Conservation (phyloP, 1,140 invertebrate species). For the Maniola jurtina region DNA sequence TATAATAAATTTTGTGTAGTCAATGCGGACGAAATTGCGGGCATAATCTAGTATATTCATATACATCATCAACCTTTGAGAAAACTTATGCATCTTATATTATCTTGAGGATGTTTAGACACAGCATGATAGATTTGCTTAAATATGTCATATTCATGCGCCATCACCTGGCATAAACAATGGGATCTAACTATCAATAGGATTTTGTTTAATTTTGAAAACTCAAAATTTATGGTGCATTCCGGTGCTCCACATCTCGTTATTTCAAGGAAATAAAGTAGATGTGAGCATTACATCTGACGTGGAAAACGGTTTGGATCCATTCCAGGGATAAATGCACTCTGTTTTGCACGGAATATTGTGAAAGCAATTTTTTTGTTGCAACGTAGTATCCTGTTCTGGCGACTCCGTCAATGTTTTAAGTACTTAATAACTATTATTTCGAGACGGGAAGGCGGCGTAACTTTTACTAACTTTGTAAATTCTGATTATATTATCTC, state of each 20-base stretch:
- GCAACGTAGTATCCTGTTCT: not conserved
- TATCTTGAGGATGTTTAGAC: too few relatives aligned
- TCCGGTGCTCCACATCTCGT: not conserved
- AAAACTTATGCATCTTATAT: too few relatives aligned
- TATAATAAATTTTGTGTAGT: too few relatives aligned
- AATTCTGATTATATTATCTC: not conserved
- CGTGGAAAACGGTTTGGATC: conserved; percentile 1
- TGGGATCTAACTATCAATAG: too few relatives aligned
- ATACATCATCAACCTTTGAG: too few relatives aligned
- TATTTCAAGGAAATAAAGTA: conserved; percentile 2
- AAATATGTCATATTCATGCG: too few relatives aligned
- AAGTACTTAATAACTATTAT: not conserved
- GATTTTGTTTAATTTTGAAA: not conserved
- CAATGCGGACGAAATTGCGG: too few relatives aligned
- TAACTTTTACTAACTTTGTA: too few relatives aligned
- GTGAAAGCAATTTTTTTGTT: not conserved
- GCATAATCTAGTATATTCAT: too few relatives aligned
- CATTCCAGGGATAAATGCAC: conserved; percentile 10
- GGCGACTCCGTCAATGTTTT: not conserved
- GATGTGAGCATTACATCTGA: not conserved
- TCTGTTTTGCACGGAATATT: not conserved
- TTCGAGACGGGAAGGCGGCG: not conserved
- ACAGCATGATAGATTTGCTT: too few relatives aligned
- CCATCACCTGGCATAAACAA: too few relatives aligned
- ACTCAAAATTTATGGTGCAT: not conserved